Percentiles rank a stretch among this genome's conserved stretches.
Evolutionary conservation across 2,888 invertebrate genomes (phyloP).

Genomic region (Achlya flavicornis): DNA sequence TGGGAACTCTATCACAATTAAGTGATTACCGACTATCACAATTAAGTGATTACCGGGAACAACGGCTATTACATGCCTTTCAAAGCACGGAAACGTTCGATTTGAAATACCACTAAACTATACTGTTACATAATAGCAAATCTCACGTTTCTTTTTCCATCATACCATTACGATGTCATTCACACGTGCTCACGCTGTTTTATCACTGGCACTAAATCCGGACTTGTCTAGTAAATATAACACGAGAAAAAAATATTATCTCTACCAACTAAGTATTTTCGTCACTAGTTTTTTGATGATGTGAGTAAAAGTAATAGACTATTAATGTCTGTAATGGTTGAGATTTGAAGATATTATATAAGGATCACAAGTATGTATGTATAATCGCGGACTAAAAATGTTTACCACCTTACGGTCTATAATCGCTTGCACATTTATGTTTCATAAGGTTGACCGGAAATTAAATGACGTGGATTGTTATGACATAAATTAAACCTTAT

Average conservation of each 20-base stretch:
- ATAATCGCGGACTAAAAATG: too few species aligned
- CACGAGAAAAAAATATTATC: conserved; percentile 4
- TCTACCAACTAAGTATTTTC: neutral
- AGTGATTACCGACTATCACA: too few species aligned
- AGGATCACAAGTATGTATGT: neutral
- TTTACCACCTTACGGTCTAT: too few species aligned
- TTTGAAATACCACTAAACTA: neutral
- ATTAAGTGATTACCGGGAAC: too few species aligned
- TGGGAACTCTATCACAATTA: too few species aligned
- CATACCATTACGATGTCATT: conserved; percentile 3
- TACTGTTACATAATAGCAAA: neutral
- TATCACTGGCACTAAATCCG: conserved; percentile 9
- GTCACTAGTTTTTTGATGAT: neutral
- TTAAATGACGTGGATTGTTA: too few species aligned
- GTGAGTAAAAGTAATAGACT: neutral
- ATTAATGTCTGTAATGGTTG: neutral
- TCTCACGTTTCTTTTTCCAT: neutral
- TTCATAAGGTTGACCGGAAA: too few species aligned
- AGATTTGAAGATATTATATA: neutral
- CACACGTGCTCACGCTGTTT: conserved; percentile 4
- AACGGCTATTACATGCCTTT: too few species aligned
- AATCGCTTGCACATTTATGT: too few species aligned
- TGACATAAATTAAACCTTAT: too few species aligned
- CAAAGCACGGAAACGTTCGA: too few species aligned
- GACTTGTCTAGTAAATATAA: conserved; percentile 8